Evolutionary conservation across 2,888 invertebrate genomes (phyloP), one percentile per base, ranked within the genome.

Genomic region (Fabriciana adippe): DNA sequence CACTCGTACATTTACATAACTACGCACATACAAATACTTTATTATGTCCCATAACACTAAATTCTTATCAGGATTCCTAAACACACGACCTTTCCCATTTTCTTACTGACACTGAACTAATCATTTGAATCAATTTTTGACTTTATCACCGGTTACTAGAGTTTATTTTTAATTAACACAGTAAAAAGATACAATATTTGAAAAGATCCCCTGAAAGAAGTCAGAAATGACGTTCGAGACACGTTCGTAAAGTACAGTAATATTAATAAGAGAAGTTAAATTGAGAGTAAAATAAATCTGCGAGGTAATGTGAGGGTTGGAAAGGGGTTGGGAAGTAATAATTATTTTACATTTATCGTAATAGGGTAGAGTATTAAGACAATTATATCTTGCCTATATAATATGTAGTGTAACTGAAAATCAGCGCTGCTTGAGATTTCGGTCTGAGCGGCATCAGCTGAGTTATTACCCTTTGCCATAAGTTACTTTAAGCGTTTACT

Each of bases 221-320:
- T 74, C 80, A 83, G 83, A 82, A 84, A 84, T 73, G 80, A 79
- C 75, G 79, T 77, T 78, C 79, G 76, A 81, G 81, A 85, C 83
- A 81, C 79, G 78, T 77, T 41, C 71, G 75, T 72, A 73, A 73
- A 76, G 75, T 45, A 50, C 3, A 64, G 6, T 4, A 66, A 67
- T 16, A 51, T 73, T 75, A 70, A 65, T 51, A 70, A 45, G 67
- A 51, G 48, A 55, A 62, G 71, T 67, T 71, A 66, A 16, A 57
- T 67, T 56, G 51, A 56, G 14, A 51, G 51, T 45, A 57, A 57
- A 26, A 65, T 65, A 57, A 65, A 53, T 57, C 51, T 45, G 4
- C 31, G 59, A 21, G 8, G 15, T 14, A 57, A 15, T 21, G 45
- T 18, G 47, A 6, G 57, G 21, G 35, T 35, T 18, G 13, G 15